Conservation (phyloP, 2,113 vertebrate species). For the Ageneiosus marmoratus region DNA sequence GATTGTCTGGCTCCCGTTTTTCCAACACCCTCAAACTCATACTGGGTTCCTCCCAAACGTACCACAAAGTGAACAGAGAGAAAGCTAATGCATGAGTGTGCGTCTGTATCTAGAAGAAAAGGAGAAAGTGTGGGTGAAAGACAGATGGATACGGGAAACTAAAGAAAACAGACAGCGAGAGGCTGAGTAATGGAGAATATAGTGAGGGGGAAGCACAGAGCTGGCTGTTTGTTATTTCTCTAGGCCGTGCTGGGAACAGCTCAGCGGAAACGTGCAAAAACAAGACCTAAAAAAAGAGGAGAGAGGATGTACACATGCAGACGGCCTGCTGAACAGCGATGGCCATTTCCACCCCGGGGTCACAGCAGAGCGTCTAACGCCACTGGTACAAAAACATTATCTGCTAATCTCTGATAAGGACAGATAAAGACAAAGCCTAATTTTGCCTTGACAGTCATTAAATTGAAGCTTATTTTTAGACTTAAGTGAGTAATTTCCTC, state of each 20-base stretch:
- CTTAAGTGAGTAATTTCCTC: not conserved
- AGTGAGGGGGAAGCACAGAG: conserved; percentile 38
- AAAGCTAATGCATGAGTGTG: not conserved
- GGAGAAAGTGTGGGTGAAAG: not conserved
- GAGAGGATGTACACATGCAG: conserved; percentile 52
- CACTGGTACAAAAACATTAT: conserved; percentile 36
- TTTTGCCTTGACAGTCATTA: not conserved
- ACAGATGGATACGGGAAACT: conserved; percentile 11
- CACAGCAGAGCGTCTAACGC: not conserved
- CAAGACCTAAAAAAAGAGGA: conserved; percentile 44
- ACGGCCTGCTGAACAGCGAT: conserved; percentile 27
- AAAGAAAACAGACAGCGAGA: conserved; percentile 11
- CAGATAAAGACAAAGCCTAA: conserved; percentile 25
- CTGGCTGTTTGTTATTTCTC: conserved; percentile 52
- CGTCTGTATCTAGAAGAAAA: not conserved
- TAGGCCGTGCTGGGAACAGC: conserved; percentile 54
- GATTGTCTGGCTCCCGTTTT: conserved; percentile 34
- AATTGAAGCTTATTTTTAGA: conserved; percentile 40
- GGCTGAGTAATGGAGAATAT: conserved; percentile 8
- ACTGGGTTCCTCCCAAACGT: conserved; percentile 10
- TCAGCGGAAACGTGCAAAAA: conserved; percentile 51
- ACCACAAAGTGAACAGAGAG: conserved; percentile 28
- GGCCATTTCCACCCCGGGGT: conserved; percentile 44
- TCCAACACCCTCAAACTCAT: conserved; percentile 23
- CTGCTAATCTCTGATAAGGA: conserved; percentile 44